Evolutionary conservation across 2,888 invertebrate species (phyloP), one percentile per base, ranked within the genome.

Genomic region (Physocephala rufipes): DNA sequence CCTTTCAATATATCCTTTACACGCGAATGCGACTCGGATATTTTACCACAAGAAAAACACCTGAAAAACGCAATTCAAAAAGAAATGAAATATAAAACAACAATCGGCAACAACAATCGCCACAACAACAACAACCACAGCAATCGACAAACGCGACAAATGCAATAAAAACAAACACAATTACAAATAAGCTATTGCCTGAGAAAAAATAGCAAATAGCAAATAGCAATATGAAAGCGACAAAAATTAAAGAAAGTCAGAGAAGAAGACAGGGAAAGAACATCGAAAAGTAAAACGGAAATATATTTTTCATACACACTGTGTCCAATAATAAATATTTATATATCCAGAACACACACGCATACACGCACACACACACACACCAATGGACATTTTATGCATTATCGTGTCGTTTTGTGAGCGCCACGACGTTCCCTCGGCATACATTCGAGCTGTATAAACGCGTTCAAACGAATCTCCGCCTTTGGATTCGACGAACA

Each of bases 41-140:
- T n/a, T 30, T 30, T 30, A 62, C 30, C 16, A 43, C 36, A 62
- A 30, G n/a, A 62, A 77, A 79, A 78, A 79, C 79, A 78, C 76
- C 77, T 78, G 78, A 78, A 78, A 78, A n/a, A n/a, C n/a, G n/a
- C n/a, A n/a, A n/a, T n/a, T n/a, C n/a, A n/a, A n/a, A n/a, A n/a
- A n/a, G n/a, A n/a, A n/a, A n/a, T n/a, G n/a, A n/a, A n/a, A n/a
- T n/a, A n/a, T n/a, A n/a, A n/a, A n/a, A n/a, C n/a, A n/a, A n/a
- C n/a, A n/a, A n/a, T n/a, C n/a, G n/a, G 51, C 61, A 65, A 49
- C 53, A 61, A 47, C 67, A 68, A 68, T 28, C 49, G 19, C n/a
- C 28, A 16, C 47, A 30, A 28, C 51, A 49, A 69, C 62, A 63
- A 47, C 63, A 64, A 70, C 62, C 51, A 28, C 59, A 59, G 28